A percentile compares a stretch with the other conserved stretches of the same genome.
Evolutionary conservation across 1,140 invertebrate genomes (phyloP).

Genomic region (Caenorhabditis inopinata): DNA sequence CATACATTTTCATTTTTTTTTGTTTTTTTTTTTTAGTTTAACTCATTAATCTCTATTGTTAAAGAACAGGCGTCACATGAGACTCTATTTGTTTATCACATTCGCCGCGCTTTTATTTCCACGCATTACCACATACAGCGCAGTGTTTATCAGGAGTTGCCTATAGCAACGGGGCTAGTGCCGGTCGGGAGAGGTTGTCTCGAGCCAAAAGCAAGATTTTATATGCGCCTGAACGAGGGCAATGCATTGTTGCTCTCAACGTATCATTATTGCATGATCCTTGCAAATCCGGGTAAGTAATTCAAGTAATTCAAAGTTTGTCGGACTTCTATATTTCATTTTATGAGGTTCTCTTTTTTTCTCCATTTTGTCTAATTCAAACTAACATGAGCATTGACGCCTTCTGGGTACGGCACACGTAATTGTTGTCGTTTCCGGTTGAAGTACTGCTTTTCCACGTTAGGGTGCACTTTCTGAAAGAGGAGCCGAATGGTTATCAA

Average conservation of each 20-base stretch:
- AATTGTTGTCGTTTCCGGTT: not conserved
- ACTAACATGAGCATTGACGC: not conserved
- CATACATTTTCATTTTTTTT: not conserved
- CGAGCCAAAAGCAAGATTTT: not conserved
- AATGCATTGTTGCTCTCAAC: not conserved
- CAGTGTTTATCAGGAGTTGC: slow-evolving; percentile 1
- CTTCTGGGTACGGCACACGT: not conserved
- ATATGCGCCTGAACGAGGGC: not conserved
- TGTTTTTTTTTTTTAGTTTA: not conserved
- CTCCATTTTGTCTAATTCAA: no score
- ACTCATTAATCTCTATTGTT: no score
- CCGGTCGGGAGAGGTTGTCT: not conserved
- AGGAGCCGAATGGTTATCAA: not conserved
- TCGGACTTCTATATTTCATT: no score
- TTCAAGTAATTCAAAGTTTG: no score
- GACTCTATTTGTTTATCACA: not conserved
- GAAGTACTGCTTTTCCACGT: slow-evolving; percentile 2
- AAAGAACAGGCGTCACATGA: no score
- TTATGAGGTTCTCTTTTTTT: no score
- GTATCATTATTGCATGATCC: no score
- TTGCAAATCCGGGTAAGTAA: not conserved
- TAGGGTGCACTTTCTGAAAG: not conserved
- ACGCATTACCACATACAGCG: not conserved
- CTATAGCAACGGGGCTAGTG: not conserved
- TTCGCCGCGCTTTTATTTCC: not conserved